These are phyloP conservation scores for Nasonovia ribisnigri DNA, from an alignment of 2,888 invertebrate species.

Conservation along the genomic window DNA sequence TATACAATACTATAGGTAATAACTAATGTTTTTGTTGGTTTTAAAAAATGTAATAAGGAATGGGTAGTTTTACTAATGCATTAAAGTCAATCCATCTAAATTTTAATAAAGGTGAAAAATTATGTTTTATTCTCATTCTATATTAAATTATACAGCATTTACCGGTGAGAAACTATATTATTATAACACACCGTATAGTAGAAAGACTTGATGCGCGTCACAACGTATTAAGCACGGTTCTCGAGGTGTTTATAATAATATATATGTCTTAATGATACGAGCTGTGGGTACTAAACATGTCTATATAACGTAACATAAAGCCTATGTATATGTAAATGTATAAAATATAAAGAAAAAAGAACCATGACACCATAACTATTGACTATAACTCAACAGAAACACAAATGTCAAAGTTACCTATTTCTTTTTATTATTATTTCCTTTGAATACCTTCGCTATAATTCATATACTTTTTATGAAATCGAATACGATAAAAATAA, in stretches of 20 bases:
- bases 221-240: constrained; percentile 52
- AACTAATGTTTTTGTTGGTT: not conserved
- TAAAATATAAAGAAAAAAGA: not conserved
- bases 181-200: not conserved
- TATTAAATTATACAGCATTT: not conserved
- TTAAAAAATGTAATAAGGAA: not conserved
- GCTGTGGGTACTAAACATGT: constrained; percentile 45
- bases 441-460: not conserved
- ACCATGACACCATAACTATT: not conserved
- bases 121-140: not conserved
- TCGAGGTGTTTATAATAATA: constrained; percentile 48
- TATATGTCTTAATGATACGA: constrained; percentile 48
- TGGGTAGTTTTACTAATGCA: not conserved
- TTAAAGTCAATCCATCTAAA: not conserved
- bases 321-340: constrained; percentile 6
- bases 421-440: not conserved
- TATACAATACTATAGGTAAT: not conserved
- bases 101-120: not conserved
- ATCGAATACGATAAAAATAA: not conserved
- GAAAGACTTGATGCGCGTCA: constrained; percentile 43
- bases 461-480: not conserved
- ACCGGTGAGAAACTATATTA: not conserved
- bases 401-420: constrained; percentile 32
- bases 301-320: not conserved
- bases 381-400: constrained; percentile 9